Conservation (phyloP, 2,888 invertebrate species). For the Leptodirus hochenwartii region DNA sequence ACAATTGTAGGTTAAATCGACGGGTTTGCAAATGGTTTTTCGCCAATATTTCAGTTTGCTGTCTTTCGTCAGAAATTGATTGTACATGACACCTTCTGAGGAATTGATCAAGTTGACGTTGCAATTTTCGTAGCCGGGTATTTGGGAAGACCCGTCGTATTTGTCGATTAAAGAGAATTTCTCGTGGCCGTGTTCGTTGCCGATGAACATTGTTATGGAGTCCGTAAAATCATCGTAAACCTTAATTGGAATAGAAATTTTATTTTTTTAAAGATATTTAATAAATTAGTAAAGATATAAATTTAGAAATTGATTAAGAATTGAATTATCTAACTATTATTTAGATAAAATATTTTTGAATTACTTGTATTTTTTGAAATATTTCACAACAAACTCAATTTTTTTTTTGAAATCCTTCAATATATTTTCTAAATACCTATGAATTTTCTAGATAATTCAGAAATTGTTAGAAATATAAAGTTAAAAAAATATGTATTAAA, state of each 20-base stretch:
- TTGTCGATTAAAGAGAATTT: constrained; percentile 43
- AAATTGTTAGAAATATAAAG: too few species aligned
- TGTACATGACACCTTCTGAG: constrained; percentile 43
- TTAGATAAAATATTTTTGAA: too few species aligned
- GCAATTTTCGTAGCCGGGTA: constrained; percentile 36
- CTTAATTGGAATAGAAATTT: constrained; percentile 24
- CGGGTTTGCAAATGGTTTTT: constrained; percentile 45
- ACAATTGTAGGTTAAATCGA: constrained; percentile 38
- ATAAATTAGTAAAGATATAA: background rate
- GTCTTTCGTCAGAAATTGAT: constrained; percentile 37
- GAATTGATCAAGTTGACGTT: constrained; percentile 39
- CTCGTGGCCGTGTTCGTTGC: constrained; percentile 34
- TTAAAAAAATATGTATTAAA: too few species aligned
- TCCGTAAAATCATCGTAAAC: constrained; percentile 42
- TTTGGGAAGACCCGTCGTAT: constrained; percentile 33
- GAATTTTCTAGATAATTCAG: too few species aligned
- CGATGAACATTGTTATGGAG: constrained; percentile 42
- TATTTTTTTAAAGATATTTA: background rate
- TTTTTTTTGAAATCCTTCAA: too few species aligned
- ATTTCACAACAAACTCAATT: too few species aligned
- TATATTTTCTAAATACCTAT: too few species aligned
- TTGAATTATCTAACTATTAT: background rate
- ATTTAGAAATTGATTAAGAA: background rate
- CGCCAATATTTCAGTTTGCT: constrained; percentile 43
- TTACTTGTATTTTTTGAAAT: too few species aligned